phyloP scores from a whole-genome alignment of 2,888 invertebrate species.

The Priocnemis perturbator region DNA sequence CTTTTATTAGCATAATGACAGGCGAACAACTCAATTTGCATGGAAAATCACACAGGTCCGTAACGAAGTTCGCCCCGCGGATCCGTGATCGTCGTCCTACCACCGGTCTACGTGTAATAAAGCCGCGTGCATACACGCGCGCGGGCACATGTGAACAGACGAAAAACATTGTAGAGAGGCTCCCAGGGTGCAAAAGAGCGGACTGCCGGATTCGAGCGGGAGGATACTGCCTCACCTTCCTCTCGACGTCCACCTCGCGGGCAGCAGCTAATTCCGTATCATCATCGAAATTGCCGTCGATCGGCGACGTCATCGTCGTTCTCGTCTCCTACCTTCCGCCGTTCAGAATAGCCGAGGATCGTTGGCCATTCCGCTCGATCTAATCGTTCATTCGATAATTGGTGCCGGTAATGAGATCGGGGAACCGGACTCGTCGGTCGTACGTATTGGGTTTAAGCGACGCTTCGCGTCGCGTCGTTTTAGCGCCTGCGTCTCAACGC shows the following conservation, averaged over 20 bases:
- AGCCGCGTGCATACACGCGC: background rate
- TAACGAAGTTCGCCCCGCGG: slow-evolving; percentile 59
- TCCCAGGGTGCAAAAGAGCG: slow-evolving; percentile 38
- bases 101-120: slow-evolving; percentile 1
- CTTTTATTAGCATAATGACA: slow-evolving; percentile 71
- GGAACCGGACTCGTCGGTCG: background rate
- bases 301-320: slow-evolving; percentile 48
- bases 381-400: slow-evolving; percentile 67
- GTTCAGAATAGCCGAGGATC: slow-evolving; percentile 47
- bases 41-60: slow-evolving; percentile 64
- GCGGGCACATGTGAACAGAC: slow-evolving; percentile 9
- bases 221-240: slow-evolving; percentile 1
- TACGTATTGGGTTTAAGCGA: too few relatives aligned
- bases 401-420: slow-evolving; percentile 59
- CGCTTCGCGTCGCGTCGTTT: too few relatives aligned
- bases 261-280: slow-evolving; percentile 62
- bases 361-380: slow-evolving; percentile 58
- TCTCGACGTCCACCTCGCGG: slow-evolving; percentile 35
- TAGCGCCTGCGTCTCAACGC: too few relatives aligned
- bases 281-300: slow-evolving; percentile 66
- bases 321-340: slow-evolving; percentile 29
- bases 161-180: slow-evolving; percentile 47
- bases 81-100: slow-evolving; percentile 44
- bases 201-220: slow-evolving; percentile 1
- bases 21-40: slow-evolving; percentile 70